Conservation (phyloP, 2,113 vertebrate species). For the Chaetodon trifascialis region DNA sequence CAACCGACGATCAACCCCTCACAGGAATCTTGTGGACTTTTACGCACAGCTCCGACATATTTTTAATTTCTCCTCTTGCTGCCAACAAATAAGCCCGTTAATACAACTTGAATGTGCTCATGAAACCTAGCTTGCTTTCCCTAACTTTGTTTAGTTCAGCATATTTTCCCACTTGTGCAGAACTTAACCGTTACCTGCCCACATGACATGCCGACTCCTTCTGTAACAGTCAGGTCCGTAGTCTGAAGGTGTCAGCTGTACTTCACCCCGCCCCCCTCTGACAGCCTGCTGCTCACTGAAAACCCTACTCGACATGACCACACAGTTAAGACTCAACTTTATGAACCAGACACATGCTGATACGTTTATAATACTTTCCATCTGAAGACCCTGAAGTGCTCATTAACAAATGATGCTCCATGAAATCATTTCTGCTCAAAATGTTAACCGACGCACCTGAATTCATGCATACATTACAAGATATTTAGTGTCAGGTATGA, state of each 20-base stretch:
- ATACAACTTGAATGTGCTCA: slow-evolving; percentile 34
- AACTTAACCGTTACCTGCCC: slow-evolving; percentile 68
- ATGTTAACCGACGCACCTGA: no score
- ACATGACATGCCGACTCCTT: slow-evolving; percentile 31
- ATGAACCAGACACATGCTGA: background rate
- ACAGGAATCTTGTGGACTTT: slow-evolving; percentile 61
- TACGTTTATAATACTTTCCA: slow-evolving; percentile 1
- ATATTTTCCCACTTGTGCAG: slow-evolving; percentile 26
- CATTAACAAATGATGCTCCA: background rate
- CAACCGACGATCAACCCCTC: slow-evolving; percentile 49
- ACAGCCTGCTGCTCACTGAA: slow-evolving; percentile 21
- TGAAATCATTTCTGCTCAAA: background rate
- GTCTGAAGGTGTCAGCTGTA: slow-evolving; percentile 51
- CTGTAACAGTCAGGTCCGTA: slow-evolving; percentile 44
- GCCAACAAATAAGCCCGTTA: slow-evolving; percentile 31
- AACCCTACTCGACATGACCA: slow-evolving; percentile 20
- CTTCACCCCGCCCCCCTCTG: slow-evolving; percentile 54
- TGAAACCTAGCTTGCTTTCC: slow-evolving; percentile 36
- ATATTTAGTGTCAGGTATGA: background rate
- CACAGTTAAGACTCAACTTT: background rate
- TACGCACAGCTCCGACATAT: slow-evolving; percentile 61
- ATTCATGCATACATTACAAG: background rate
- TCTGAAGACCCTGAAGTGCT: background rate
- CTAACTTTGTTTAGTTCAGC: slow-evolving; percentile 30
- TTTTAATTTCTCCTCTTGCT: slow-evolving; percentile 37